Evolutionary conservation across 1,140 invertebrate genomes (phyloP), one percentile per base, ranked within the genome.

Genomic region (Homarus americanus): DNA sequence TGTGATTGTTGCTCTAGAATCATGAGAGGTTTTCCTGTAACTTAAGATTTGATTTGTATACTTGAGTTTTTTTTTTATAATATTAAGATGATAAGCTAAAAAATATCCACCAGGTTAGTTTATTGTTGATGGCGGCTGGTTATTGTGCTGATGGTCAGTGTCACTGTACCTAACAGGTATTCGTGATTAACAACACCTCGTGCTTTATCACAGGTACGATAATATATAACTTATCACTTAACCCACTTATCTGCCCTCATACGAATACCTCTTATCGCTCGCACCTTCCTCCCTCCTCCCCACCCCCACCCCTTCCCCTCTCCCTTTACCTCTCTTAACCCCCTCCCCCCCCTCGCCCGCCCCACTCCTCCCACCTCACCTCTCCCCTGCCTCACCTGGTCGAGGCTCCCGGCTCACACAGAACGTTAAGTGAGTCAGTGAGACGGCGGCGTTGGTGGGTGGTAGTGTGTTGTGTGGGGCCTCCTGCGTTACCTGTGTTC

Each of bases 381-480:
- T 20, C 40, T 36, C 63, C n/a, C 53, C n/a, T 20, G 28, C 41
- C 32, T 20, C 40, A 20, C 12, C 63, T 49, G 1, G 53, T 24
- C 53, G 24, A 73, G 28, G 72, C 53, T 12, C 73, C 32, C 44
- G 24, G 36, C 36, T 53, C 63, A 83, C 63, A 38, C 38, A 41
- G n/a, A 66, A 76, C 49, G 49, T 75, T 79, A 34, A 75, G 44
- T 86, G 83, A 86, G 73, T 80, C 75, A 79, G 86, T 87, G 86
- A 40, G 40, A 34, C 86, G 73, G 53, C 36, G 86, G 75, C 75
- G 17, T 36, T 69, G 82, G 34, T 28, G 34, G 78, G 32, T 20
- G 53, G 78, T n/a, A 66, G 75, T 79, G 58, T 44, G 49, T 49
- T 24, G 24, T 69, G 78, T 83, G 58, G 38, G 75, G 75, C 58